Evolutionary conservation across 1,140 invertebrate genomes (phyloP), one percentile per base, ranked within the genome.

Genomic region (Chironomus tepperi): DNA sequence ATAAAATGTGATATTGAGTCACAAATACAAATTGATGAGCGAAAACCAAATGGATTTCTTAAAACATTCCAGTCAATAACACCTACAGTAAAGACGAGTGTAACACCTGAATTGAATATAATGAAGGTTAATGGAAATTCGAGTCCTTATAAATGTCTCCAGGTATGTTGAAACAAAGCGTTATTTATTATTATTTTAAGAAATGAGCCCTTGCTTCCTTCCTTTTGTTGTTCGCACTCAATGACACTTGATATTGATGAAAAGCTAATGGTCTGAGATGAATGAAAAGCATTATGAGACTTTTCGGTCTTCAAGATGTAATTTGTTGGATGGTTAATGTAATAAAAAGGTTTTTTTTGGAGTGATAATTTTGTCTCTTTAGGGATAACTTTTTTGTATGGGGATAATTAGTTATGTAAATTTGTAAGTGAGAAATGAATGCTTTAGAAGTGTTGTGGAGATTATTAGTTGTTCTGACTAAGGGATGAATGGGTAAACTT

Each of bases 21-120:
- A 19, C n/a, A 15, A 70, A 18, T 70, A 21, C 65, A 70, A 70
- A 70, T 70, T 70, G 65, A 70, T 12, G 65, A 70, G 18, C 65
- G 19, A 18, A 70, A 70, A 16, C 65, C 65, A 21, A 70, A 70
- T 70, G 65, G 65, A 70, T 70, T 70, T 7, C 16, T 70, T 3
- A 70, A 70, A 18, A 70, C 65, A 70, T 70, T 70, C 18, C 65
- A 70, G 9, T 16, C 65, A 9, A 70, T 19, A 16, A 9, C 65
- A 18, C 65, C 65, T 18, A 70, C n/a, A 18, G 18, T 19, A 5
- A 9, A 18, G 19, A 19, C 9, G 19, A 21, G 18, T 9, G 18
- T 18, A 19, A 70, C 16, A 57, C 47, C 47, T 57, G 47, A 70
- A 70, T 7, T 18, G 18, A 21, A 2, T 70, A 15, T 70, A 70